Base-by-base conservation (phyloP, 2,888 invertebrate species). In the Agrotis exclamationis region DNA sequence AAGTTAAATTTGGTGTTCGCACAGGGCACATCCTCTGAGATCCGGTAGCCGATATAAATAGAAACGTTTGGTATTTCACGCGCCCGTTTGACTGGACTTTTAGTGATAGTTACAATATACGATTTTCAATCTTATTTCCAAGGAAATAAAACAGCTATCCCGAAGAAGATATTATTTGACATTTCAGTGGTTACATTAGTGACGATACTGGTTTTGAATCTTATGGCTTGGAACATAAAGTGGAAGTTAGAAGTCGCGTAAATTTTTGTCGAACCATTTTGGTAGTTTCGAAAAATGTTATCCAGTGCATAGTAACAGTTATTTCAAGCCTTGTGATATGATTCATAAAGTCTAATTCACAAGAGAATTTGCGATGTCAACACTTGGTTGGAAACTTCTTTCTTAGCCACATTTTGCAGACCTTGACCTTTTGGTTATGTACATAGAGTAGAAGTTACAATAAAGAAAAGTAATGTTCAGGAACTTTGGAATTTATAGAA, bases 1-100 rank as follows among this genome's bases (percentile, higher is more conserved):
- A 63, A 84, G 85, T 87, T 89, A 80, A 88, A 85, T 90, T 90
- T 83, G 79, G 87, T 84, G 84, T 85, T 87, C 75, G 86, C 82
- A 74, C 69, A 76, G 78, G 79, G 76, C 74, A 79, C 74, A 86
- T 88, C 87, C 84, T 86, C 85, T 63, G 78, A 87, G 78, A 88
- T 88, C 79, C 84, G 85, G 84, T 83, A 68, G 80, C 63, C 47
- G 74, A 83, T 90, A 90, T 87, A 89, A 88, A 90, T 91, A 90
- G 88, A 84, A 72, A 50, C 84, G 85, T 84, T 88, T 89, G 90
- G 85, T 82, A 84, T 86, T 88, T 86, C 86, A 88, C 86, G 82
- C 87, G 86, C 79, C 83, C 80, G 75, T 69, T 82, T 70, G 59
- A 83, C 75, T 81, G 75, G 65, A 83, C 71, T 67, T 59, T 75